phyloP scores from a whole-genome alignment of 2,888 invertebrate genomes.

The Drosophila paucipuncta region DNA sequence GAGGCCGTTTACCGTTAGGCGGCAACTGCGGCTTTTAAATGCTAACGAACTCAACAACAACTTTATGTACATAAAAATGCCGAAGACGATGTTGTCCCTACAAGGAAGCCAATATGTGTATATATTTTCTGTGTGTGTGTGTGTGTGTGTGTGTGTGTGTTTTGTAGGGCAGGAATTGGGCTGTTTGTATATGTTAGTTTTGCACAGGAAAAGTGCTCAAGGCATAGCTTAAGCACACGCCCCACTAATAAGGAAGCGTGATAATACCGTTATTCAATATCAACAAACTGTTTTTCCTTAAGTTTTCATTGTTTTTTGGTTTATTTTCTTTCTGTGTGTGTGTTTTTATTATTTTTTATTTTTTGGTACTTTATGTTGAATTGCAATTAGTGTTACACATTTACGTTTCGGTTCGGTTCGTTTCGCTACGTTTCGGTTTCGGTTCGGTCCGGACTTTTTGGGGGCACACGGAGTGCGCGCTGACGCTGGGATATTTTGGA shows the following conservation, averaged over 20 bases:
- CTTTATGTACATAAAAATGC: constrained; percentile 58
- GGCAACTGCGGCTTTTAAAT: constrained; percentile 19
- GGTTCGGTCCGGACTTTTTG: constrained; percentile 44
- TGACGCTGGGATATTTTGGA: constrained; percentile 57
- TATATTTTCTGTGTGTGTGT: constrained; percentile 24
- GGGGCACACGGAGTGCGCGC: constrained; percentile 65
- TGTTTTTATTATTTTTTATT: background rate
- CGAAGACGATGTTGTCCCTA: constrained; percentile 24
- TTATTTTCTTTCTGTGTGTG: constrained; percentile 1
- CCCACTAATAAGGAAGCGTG: background rate
- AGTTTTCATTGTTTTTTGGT: background rate
- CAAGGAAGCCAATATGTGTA: constrained; percentile 17
- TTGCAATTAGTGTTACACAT: constrained; percentile 45
- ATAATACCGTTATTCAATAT: constrained; percentile 11
- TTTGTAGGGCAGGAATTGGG: constrained; percentile 53
- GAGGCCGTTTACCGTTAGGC: constrained; percentile 33
- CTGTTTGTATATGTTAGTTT: constrained; percentile 17
- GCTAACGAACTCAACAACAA: constrained; percentile 33
- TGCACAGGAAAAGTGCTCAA: constrained; percentile 13
- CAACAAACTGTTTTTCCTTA: constrained; percentile 4
- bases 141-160: constrained; percentile 13
- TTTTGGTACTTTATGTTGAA: constrained; percentile 25
- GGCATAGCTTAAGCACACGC: background rate
- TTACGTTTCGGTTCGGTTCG: constrained; percentile 25
- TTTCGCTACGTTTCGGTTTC: constrained; percentile 24